A percentile compares a stretch with the other conserved stretches of the same genome.
Evolutionary conservation across 2,113 vertebrate species (phyloP).

Genomic region (Alosa alosa): DNA sequence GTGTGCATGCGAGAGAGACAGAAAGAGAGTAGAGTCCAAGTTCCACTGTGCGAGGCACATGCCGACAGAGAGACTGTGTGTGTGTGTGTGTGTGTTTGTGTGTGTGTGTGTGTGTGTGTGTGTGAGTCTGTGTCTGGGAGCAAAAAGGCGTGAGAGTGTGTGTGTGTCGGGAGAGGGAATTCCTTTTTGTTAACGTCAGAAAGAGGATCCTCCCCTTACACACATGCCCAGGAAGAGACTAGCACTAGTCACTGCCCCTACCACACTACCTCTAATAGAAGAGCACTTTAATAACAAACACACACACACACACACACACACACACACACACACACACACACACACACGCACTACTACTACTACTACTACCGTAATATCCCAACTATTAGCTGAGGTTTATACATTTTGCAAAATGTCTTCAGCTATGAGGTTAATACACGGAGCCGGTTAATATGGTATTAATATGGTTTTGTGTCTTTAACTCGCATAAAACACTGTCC

Average conservation of each 20-base stretch:
- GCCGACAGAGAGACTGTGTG: conserved; percentile 29
- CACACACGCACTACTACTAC: too few species aligned
- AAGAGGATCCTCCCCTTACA: conserved; percentile 61
- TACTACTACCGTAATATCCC: too few species aligned
- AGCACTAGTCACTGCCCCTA: conserved; percentile 18
- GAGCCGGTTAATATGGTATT: too few species aligned
- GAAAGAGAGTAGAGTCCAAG: conserved; percentile 30
- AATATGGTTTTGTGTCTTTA: too few species aligned
- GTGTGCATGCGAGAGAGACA: conserved; percentile 28
- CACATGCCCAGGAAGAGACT: not conserved
- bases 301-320: too few species aligned
- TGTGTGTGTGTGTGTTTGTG: conserved; percentile 23
- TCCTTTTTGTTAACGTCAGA: conserved; percentile 79
- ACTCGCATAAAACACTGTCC: too few species aligned
- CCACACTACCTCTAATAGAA: conserved; percentile 74
- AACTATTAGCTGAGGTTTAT: too few species aligned
- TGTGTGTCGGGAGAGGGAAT: conserved; percentile 71
- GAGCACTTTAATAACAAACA: conserved; percentile 41
- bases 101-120: conserved; percentile 60
- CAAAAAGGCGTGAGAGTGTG: conserved; percentile 74
- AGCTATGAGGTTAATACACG: too few species aligned
- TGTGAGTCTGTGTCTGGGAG: conserved; percentile 68
- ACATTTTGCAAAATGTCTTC: too few species aligned
- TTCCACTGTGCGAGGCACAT: conserved; percentile 20
- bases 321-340: too few species aligned